A percentile compares a stretch with the other conserved stretches of the same genome.
These are phyloP conservation scores for Zosterops pallidus DNA, from an alignment of 2,113 vertebrate species.

Conservation along the genomic window DNA sequence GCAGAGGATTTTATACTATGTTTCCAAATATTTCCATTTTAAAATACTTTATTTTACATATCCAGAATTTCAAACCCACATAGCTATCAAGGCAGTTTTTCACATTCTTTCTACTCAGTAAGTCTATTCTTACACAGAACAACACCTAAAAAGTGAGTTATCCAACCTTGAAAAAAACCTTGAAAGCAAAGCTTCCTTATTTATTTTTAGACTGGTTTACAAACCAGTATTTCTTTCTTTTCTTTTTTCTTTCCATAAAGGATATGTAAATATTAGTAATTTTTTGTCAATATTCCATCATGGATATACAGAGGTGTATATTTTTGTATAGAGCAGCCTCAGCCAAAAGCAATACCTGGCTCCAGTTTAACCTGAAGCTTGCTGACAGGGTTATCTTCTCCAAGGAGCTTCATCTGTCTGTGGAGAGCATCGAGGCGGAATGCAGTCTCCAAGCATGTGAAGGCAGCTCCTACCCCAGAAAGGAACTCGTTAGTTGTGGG, in stretches of 20 bases:
- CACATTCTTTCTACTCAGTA: not conserved
- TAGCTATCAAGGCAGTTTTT: not conserved
- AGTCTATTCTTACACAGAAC: not conserved
- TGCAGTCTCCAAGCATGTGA: slow-evolving; percentile 93
- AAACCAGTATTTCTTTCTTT: not conserved
- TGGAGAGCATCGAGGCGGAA: slow-evolving; percentile 94
- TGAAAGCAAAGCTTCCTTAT: not conserved
- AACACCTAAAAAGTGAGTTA: not conserved
- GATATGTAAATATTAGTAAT: not conserved
- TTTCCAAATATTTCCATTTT: not conserved
- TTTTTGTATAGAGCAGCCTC: not conserved
- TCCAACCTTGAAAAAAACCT: not conserved
- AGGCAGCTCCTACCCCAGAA: slow-evolving; percentile 83
- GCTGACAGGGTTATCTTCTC: slow-evolving; percentile 93
- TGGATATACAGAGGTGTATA: not conserved
- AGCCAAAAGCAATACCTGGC: slow-evolving; percentile 80
- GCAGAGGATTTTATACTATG: not conserved
- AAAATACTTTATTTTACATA: not conserved
- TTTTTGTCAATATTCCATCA: not conserved
- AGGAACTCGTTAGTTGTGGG: not conserved
- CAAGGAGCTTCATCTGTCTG: slow-evolving; percentile 92
- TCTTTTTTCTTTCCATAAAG: not conserved
- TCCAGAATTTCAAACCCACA: not conserved
- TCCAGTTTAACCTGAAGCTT: slow-evolving; percentile 94
- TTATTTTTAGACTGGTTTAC: not conserved